Evolutionary conservation across 2,113 vertebrate species (phyloP).

Genomic region (Ranitomeya variabilis): DNA sequence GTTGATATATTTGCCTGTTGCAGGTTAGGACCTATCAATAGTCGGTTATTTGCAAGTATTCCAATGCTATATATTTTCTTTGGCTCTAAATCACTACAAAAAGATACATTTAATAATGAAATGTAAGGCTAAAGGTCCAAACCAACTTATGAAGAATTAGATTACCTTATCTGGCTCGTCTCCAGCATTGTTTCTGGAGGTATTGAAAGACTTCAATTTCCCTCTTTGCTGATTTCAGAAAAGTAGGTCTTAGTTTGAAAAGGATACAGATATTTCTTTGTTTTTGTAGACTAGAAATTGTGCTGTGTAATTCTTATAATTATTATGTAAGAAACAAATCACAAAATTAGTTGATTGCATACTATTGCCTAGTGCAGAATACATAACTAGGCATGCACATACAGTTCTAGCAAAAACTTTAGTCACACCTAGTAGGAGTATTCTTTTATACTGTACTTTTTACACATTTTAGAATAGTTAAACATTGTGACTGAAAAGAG

Average conservation of each 20-base stretch:
- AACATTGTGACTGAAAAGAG: too few species aligned
- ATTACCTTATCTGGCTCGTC: constrained; percentile 21
- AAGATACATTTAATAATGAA: constrained; percentile 18
- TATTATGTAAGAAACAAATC: too few species aligned
- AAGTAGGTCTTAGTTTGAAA: background rate
- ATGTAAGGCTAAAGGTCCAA: background rate
- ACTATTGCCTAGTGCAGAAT: too few species aligned
- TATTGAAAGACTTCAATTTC: constrained; percentile 19
- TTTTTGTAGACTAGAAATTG: background rate
- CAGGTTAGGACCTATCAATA: constrained; percentile 18
- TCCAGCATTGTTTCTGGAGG: constrained; percentile 46
- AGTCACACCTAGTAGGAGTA: too few species aligned
- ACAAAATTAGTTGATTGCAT: too few species aligned
- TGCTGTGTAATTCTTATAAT: too few species aligned
- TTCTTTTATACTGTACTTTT: too few species aligned
- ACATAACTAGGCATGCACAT: too few species aligned
- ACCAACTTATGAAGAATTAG: background rate
- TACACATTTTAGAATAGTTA: too few species aligned
- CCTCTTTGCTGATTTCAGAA: constrained; percentile 37
- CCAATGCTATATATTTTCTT: constrained; percentile 14
- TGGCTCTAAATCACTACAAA: constrained; percentile 38
- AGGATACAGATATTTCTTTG: background rate
- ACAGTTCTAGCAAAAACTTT: too few species aligned
- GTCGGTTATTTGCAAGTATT: background rate
- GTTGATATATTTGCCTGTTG: constrained; percentile 35